phyloP scores from a whole-genome alignment of 1,140 invertebrate species.

The Camponotus vicinus region DNA sequence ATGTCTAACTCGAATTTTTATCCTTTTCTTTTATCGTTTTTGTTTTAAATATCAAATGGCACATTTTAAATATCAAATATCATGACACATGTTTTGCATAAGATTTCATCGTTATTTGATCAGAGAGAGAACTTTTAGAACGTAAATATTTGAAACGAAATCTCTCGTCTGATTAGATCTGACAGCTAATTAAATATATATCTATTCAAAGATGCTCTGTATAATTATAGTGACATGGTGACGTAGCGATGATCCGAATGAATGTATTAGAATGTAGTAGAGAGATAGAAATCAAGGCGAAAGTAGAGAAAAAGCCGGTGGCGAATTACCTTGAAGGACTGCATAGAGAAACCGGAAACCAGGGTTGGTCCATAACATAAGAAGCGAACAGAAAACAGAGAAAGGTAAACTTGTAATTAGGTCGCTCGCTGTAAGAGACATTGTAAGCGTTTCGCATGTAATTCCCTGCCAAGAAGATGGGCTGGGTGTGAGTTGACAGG shows the following conservation, averaged over 20 bases:
- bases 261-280: conserved; percentile 37
- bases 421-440: conserved; percentile 76
- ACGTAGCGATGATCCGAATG: conserved; percentile 40
- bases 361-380: conserved; percentile 83
- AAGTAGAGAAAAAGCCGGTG: conserved; percentile 75
- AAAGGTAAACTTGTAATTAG: conserved; percentile 81
- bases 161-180: too few species aligned
- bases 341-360: conserved; percentile 84
- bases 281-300: conserved; percentile 54
- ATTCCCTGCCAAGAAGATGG: neutral
- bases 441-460: conserved; percentile 42
- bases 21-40: neutral
- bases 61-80: too few species aligned
- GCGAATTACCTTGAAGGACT: conserved; percentile 84
- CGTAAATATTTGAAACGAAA: neutral
- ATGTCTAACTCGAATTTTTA: neutral
- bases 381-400: conserved; percentile 84
- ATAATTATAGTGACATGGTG: conserved; percentile 30
- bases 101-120: neutral
- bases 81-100: neutral
- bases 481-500: neutral
- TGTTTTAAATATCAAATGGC: neutral
- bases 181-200: neutral
- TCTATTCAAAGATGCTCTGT: neutral
- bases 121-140: neutral